Percentiles rank a stretch among this genome's conserved stretches.
These are phyloP conservation scores for Drosophila hawaiiensis DNA, from an alignment of 2,888 invertebrate genomes.

Conservation along the genomic window DNA sequence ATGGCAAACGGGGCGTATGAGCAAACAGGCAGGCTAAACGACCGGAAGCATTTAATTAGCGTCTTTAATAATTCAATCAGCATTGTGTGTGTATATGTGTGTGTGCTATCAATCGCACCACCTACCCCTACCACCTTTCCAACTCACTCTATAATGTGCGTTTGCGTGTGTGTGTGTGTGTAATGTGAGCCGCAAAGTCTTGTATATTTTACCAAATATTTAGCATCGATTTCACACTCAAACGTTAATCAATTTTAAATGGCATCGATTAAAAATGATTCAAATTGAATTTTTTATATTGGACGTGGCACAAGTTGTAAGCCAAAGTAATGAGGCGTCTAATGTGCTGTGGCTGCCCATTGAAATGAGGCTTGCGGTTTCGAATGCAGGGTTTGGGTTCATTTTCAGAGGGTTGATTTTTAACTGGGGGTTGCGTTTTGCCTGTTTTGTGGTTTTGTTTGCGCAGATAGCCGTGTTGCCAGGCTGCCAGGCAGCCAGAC, in stretches of 20 bases:
- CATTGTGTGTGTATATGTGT: conserved; percentile 35
- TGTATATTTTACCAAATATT: conserved; percentile 35
- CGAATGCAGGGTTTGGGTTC: conserved; percentile 5
- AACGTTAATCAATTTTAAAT: conserved; percentile 63
- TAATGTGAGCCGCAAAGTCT: conserved; percentile 43
- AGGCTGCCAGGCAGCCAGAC: conserved; percentile 23
- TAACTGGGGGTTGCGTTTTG: conserved; percentile 13
- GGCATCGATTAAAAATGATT: conserved; percentile 44
- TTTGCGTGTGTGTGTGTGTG: conserved; percentile 13
- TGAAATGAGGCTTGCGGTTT: conserved; percentile 62
- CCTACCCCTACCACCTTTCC: background rate
- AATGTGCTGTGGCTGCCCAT: conserved; percentile 57
- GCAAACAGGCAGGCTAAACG: conserved; percentile 69
- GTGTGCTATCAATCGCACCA: conserved; percentile 6
- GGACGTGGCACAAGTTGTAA: conserved; percentile 8
- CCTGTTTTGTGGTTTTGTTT: conserved; percentile 40
- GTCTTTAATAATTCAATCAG: conserved; percentile 78
- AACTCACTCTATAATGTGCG: conserved; percentile 1
- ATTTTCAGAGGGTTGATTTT: conserved; percentile 31
- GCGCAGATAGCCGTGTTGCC: conserved; percentile 46
- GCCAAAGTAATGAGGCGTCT: conserved; percentile 50
- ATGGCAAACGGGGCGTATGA: conserved; percentile 70
- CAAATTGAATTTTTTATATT: conserved; percentile 44
- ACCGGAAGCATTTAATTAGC: conserved; percentile 80
- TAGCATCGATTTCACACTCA: conserved; percentile 55